Evolutionary conservation across 2,888 invertebrate species (phyloP), one percentile per base, ranked within the genome.

Genomic region (Drosophila emarginata): DNA sequence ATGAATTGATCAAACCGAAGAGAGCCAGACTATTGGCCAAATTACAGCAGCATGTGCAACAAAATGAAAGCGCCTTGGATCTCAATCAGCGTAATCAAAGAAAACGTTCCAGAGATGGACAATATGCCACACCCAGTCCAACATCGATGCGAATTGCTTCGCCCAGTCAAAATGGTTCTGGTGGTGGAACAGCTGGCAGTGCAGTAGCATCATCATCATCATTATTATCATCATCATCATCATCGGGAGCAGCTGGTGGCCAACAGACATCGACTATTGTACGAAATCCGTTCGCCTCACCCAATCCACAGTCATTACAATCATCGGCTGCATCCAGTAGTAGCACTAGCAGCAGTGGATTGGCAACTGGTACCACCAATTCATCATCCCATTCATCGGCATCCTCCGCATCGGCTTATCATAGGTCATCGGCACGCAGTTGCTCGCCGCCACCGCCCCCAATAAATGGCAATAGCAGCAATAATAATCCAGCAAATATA

Each of bases 51-150:
- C 45, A 45, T 45, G 45, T 45, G 45, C 45, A 45, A 5, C 45
- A 74, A 23, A 67, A 45, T 7, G 78, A 81, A 2, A 63, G 77
- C 1, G 80, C 79, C 7, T 23, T 88, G 32, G 84, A 89, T 53
- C 64, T 88, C 15, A 89, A 88, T 36, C 79, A 88, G 71, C 74
- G 79, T 0, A 45, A 18, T 21, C 86, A 87, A 64, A 95, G 92
- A 95, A 97, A 89, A 60, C 89, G 89, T 6, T 91, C 83, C 39
- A 82, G 81, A 37, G 90, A 89, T 68, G 89, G 88, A 89, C 67
- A 89, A 89, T 84, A 79, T 53, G 78, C 77, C 82, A 80, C 72
- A 68, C 70, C 85, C 72, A 74, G 78, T 72, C 76, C 74, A 37
- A 53, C 76, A 2, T 23, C 72, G 59, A 77, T 72, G n/a, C 61